A percentile compares a stretch with the other conserved stretches of the same genome.
Conservation (phyloP, 2,797 vertebrate genomes). For the Trachops cirrhosus region DNA sequence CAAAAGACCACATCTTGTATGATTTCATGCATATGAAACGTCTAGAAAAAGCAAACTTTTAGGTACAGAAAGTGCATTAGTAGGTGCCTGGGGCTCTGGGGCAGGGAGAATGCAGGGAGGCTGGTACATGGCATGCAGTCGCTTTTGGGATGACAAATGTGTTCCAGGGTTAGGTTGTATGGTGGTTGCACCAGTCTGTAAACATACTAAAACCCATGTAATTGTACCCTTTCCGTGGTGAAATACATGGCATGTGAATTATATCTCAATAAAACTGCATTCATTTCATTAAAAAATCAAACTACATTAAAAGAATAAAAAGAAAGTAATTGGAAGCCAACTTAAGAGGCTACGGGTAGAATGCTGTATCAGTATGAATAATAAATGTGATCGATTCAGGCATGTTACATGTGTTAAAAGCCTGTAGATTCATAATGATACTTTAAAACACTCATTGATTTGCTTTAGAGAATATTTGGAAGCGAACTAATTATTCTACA, state of each 20-base stretch:
- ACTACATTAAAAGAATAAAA: not conserved
- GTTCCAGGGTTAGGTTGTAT: not conserved
- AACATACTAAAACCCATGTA: not conserved
- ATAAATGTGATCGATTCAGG: not conserved
- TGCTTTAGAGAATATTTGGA: not conserved
- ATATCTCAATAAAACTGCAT: not conserved
- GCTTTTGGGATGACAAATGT: not conserved
- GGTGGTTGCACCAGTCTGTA: not conserved
- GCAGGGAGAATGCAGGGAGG: not conserved
- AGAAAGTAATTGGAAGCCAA: not conserved
- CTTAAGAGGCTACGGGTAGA: not conserved
- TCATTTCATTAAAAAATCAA: not conserved
- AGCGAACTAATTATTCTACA: not conserved
- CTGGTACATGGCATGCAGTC: not conserved
- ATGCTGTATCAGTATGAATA: not conserved
- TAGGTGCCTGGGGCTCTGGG: not conserved
- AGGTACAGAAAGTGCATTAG: not conserved
- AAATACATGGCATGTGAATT: not conserved
- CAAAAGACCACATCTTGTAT: not conserved
- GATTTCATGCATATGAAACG: not conserved
- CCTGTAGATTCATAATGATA: not conserved
- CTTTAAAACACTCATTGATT: not conserved
- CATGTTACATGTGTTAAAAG: not conserved
- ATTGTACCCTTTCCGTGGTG: not conserved
- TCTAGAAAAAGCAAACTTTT: not conserved